These are phyloP conservation scores for Zhuqinia jingwanae DNA, from an alignment of 2,888 invertebrate species.

Conservation along the genomic window DNA sequence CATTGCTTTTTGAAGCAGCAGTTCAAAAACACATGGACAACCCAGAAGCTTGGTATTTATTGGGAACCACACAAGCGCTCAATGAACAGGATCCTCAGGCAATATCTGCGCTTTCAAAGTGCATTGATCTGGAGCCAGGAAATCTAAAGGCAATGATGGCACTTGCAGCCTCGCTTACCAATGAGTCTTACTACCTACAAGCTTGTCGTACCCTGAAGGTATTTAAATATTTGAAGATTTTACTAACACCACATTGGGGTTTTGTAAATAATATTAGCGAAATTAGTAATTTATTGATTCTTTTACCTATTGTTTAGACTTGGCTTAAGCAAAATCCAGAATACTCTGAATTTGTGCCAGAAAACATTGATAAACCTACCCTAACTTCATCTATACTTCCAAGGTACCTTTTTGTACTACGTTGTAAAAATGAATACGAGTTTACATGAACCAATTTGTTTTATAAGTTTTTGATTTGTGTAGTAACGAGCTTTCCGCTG, in stretches of 20 bases:
- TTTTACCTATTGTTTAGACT: conserved; percentile 75
- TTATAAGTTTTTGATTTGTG: background rate
- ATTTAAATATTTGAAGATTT: too few relatives aligned
- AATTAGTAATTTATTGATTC: too few relatives aligned
- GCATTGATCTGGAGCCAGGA: conserved; percentile 88
- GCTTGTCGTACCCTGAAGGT: conserved; percentile 90
- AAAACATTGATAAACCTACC: conserved; percentile 58
- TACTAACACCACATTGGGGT: too few relatives aligned
- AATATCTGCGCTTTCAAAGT: conserved; percentile 94
- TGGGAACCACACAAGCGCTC: conserved; percentile 97
- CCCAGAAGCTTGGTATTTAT: conserved; percentile 91
- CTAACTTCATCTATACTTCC: conserved; percentile 72
- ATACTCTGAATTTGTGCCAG: conserved; percentile 81
- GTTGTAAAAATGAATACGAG: too few relatives aligned
- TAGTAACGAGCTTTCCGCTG: conserved; percentile 84
- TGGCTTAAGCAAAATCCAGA: conserved; percentile 81
- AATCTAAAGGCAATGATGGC: conserved; percentile 93
- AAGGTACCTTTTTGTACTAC: too few relatives aligned
- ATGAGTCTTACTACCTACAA: conserved; percentile 95
- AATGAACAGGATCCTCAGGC: conserved; percentile 98
- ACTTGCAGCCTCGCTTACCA: conserved; percentile 96
- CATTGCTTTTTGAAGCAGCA: conserved; percentile 94
- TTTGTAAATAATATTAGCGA: too few relatives aligned
- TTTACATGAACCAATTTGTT: too few relatives aligned
- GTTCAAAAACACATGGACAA: conserved; percentile 90